These are phyloP conservation scores for Cecidostiba fungosa DNA, from an alignment of 2,888 invertebrate genomes.

Conservation along the genomic window DNA sequence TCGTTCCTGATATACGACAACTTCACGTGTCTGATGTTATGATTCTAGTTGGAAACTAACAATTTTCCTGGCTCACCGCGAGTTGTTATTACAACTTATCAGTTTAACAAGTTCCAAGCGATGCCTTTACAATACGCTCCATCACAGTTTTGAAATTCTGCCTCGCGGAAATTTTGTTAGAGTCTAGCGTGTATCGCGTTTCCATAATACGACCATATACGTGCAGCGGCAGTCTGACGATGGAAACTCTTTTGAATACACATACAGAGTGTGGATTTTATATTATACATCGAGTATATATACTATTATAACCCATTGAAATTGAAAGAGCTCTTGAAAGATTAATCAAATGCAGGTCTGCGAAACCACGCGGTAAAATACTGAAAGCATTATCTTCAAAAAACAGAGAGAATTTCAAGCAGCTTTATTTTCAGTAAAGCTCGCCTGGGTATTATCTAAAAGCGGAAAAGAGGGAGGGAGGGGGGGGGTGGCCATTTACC, in stretches of 20 bases:
- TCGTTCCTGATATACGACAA: not conserved
- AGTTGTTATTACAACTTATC: slow-evolving; percentile 47
- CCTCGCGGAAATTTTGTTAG: not conserved
- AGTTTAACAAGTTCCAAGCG: slow-evolving; percentile 31
- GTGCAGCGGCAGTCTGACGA: no score
- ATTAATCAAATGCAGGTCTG: no score
- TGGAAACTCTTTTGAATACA: no score
- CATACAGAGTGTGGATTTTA: no score
- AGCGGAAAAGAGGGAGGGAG: not conserved
- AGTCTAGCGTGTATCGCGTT: not conserved
- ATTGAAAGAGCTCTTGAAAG: no score
- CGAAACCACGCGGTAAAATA: not conserved
- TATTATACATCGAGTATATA: no score
- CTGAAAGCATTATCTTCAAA: no score
- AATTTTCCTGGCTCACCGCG: slow-evolving; percentile 37
- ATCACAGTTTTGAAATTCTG: not conserved
- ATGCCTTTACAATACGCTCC: not conserved
- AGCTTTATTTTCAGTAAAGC: no score
- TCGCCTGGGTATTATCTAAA: not conserved
- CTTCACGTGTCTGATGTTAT: slow-evolving; percentile 38
- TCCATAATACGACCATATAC: not conserved
- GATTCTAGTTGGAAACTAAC: slow-evolving; percentile 45
- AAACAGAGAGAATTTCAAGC: no score
- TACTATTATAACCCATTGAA: no score
- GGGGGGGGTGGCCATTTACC: not conserved